A percentile compares a stretch with the other conserved stretches of the same genome.
These are phyloP conservation scores for Pygmarrhopalites habei DNA, from an alignment of 1,140 invertebrate genomes.

Conservation along the genomic window DNA sequence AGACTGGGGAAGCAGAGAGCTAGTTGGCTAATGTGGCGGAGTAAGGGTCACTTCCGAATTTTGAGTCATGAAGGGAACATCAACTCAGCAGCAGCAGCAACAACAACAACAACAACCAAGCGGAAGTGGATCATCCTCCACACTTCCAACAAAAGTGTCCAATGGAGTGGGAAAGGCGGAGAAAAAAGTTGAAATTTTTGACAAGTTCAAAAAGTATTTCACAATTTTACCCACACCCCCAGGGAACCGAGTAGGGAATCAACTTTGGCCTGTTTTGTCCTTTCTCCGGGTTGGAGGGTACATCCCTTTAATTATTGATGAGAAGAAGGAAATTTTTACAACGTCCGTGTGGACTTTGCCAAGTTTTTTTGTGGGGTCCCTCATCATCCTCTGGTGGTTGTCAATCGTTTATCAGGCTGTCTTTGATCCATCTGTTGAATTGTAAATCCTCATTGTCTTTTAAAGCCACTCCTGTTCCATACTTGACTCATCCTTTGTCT, in stretches of 20 bases:
- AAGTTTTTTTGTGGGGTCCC: not conserved
- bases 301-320: not conserved
- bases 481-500: no score
- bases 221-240: not conserved
- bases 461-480: no score
- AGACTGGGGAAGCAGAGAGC: not conserved
- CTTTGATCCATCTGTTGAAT: not conserved
- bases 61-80: no score
- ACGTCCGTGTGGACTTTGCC: not conserved
- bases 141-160: not conserved
- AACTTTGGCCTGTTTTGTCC: constrained; percentile 3
- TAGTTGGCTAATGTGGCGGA: not conserved
- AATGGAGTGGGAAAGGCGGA: not conserved
- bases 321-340: not conserved
- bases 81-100: not conserved
- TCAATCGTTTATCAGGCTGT: not conserved
- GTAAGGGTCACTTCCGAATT: no score
- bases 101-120: not conserved
- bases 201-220: not conserved
- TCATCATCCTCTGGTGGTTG: constrained; percentile 1
- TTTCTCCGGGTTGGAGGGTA: not conserved
- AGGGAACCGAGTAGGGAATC: not conserved
- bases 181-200: not conserved
- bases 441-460: not conserved
- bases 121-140: not conserved